phyloP scores from a whole-genome alignment of 2,888 invertebrate species.

The Zygothrica quintamaculata region DNA sequence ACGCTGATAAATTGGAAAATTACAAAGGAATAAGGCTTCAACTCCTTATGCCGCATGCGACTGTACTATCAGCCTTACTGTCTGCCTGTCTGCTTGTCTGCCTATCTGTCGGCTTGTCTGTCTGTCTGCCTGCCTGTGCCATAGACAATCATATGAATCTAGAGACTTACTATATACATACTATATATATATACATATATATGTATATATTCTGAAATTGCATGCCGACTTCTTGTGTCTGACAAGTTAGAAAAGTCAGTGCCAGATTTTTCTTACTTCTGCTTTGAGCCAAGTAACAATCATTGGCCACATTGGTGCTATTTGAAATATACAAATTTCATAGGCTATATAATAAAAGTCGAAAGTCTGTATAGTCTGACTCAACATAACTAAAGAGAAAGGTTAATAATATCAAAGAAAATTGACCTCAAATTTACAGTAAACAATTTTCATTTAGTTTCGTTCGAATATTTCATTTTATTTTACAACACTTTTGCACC shows the following conservation, averaged over 20 bases:
- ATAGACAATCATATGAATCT: not conserved
- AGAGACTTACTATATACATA: not conserved
- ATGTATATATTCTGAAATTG: constrained; percentile 55
- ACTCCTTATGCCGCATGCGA: too few species aligned
- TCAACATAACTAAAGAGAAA: too few species aligned
- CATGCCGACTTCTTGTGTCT: constrained; percentile 59
- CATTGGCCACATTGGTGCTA: constrained; percentile 32
- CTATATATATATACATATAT: constrained; percentile 17
- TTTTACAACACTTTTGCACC: not conserved
- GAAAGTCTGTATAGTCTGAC: too few species aligned
- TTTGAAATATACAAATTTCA: too few species aligned
- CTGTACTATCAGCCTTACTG: not conserved
- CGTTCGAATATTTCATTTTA: not conserved
- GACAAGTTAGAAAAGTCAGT: constrained; percentile 2
- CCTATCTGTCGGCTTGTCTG: too few species aligned
- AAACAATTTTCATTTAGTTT: not conserved
- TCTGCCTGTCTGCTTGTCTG: too few species aligned
- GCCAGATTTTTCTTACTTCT: constrained; percentile 33
- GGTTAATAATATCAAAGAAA: too few species aligned
- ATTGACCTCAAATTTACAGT: too few species aligned
- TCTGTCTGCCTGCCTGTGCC: constrained; percentile 1
- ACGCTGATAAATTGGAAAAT: constrained; percentile 78
- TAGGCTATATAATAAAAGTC: too few species aligned
- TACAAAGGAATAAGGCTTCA: constrained; percentile 55
- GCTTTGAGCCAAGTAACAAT: constrained; percentile 36